These are phyloP conservation scores for Crocallis elinguaria DNA, from an alignment of 2,888 invertebrate genomes.

Conservation along the genomic window DNA sequence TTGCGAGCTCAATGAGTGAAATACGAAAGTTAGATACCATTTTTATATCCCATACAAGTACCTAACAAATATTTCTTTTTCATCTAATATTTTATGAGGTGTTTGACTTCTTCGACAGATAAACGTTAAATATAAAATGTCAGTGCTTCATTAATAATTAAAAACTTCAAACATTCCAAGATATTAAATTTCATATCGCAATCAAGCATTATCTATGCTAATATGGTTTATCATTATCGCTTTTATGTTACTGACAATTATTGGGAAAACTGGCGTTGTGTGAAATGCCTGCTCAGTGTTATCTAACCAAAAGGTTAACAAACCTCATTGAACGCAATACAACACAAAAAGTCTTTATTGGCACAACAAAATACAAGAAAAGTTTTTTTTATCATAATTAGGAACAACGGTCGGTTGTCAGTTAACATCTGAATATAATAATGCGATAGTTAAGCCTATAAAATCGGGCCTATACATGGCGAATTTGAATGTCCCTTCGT, in stretches of 20 bases:
- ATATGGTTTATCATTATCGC: slow-evolving; percentile 17
- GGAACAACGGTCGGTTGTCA: too few relatives aligned
- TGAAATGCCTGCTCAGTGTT: background rate
- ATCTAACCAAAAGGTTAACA: background rate
- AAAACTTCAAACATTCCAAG: slow-evolving; percentile 31
- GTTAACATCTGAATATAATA: too few relatives aligned
- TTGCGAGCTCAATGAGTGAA: too few relatives aligned
- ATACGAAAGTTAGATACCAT: background rate
- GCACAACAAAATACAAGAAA: too few relatives aligned
- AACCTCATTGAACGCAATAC: too few relatives aligned
- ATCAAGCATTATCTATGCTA: slow-evolving; percentile 25
- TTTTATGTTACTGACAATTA: background rate
- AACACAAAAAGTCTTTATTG: too few relatives aligned
- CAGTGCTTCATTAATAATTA: slow-evolving; percentile 34
- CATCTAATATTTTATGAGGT: slow-evolving; percentile 27
- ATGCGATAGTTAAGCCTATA: too few relatives aligned
- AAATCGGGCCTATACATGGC: too few relatives aligned
- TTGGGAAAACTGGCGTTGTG: background rate
- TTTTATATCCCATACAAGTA: too few relatives aligned
- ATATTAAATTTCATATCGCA: slow-evolving; percentile 37
- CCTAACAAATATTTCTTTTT: background rate
- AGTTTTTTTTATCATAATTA: too few relatives aligned
- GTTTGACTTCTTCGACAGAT: slow-evolving; percentile 39
- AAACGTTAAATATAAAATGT: slow-evolving; percentile 26
- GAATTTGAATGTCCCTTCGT: too few relatives aligned